Base-by-base conservation (phyloP, 2,113 vertebrate genomes). In the Cebidichthys violaceus region DNA sequence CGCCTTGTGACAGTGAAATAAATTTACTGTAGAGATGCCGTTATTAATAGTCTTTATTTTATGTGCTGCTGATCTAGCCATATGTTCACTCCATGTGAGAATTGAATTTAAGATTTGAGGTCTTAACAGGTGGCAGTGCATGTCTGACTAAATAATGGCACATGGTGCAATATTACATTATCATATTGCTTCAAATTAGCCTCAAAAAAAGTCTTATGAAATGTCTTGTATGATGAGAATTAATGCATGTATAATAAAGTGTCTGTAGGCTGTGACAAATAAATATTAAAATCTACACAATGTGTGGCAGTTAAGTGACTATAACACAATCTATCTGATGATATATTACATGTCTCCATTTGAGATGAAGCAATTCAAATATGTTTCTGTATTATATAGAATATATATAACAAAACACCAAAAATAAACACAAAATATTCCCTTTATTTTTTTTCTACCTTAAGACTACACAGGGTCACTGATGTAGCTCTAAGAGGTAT, bases 361-460 rank as follows among this genome's bases (percentile, higher is more conserved):
- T 31, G 18, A 62, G 33, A 45, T 72, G 22, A 64, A 70, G 52
- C 9, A 11, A 22, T n/a, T 18, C 14, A 33, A 64, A 59, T 15
- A 7, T 0, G 3, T 41, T 45, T 66, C 4, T 22, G 4, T 20
- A 9, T 55, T 6, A 8, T 24, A 66, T 33, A 67, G 8, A 73
- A 65, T 20, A 76, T 52, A 59, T 66, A 81, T 55, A 81, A 65
- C 17, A 83, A 72, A 79, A 83, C 85, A 89, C 82, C 76, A 70
- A 89, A 91, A 83, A 72, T 97, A 99, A 98, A 98, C 97, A 99
- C 97, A 99, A 99, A 99, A 98, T 99, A 99, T 95, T 97, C 95
- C 96, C 95, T 96, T 99, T 94, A 97, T 98, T 97, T 96, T 95
- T 96, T 96, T 95, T 97, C 95, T 96, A 96, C 96, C 96, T 95